Evolutionary conservation across 2,113 vertebrate genomes (phyloP).

Genomic region (Alligator mississippiensis): DNA sequence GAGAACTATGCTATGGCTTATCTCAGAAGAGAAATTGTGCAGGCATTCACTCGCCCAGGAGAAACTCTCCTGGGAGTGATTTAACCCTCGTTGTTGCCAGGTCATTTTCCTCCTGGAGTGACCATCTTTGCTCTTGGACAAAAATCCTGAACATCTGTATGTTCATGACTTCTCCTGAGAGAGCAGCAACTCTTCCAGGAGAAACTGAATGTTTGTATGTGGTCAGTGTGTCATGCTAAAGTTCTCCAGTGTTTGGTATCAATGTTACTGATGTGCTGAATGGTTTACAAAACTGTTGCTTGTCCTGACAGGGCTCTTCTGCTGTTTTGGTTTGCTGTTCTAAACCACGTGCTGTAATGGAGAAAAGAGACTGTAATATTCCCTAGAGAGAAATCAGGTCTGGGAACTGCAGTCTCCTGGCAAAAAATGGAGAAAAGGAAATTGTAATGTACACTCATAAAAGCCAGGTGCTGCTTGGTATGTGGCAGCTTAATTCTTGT

Average conservation of each 20-base stretch:
- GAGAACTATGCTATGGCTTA: too few relatives aligned
- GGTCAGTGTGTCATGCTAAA: neutral
- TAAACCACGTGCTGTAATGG: neutral
- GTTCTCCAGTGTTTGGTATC: conserved; percentile 30
- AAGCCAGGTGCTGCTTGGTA: neutral
- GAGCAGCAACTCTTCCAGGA: too few relatives aligned
- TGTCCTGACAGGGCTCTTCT: conserved; percentile 11
- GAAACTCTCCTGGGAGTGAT: too few relatives aligned
- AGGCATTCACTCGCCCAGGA: too few relatives aligned
- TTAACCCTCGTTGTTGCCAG: too few relatives aligned
- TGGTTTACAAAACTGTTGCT: conserved; percentile 33
- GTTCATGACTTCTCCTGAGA: too few relatives aligned
- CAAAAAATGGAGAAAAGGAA: neutral
- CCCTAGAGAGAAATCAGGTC: neutral
- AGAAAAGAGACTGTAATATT: conserved; percentile 3
- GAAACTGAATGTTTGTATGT: too few relatives aligned
- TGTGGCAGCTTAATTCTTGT: neutral
- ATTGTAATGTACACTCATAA: neutral
- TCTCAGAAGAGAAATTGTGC: too few relatives aligned
- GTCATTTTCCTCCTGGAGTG: too few relatives aligned
- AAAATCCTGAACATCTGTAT: too few relatives aligned
- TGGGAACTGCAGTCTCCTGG: neutral
- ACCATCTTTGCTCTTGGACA: too few relatives aligned
- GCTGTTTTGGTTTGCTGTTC: conserved; percentile 2
- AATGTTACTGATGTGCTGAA: conserved; percentile 54